Percentiles rank a stretch among this genome's conserved stretches.
Evolutionary conservation across 2,113 vertebrate genomes (phyloP).

Genomic region (Pardalotus punctatus): DNA sequence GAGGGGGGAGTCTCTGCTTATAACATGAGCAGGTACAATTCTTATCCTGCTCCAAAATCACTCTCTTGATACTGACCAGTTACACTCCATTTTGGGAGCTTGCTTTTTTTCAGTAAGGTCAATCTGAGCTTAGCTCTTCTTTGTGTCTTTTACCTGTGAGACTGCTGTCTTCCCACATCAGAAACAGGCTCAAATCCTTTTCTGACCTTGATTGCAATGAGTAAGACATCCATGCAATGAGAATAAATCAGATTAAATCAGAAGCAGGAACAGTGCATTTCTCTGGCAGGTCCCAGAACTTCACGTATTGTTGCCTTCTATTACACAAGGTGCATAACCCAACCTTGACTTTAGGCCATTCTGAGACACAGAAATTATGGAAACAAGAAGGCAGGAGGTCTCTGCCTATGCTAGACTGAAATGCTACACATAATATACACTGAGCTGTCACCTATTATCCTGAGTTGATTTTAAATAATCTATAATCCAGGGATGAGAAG

Average conservation of each 20-base stretch:
- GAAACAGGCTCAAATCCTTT: conserved; percentile 7
- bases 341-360: background rate
- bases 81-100: background rate
- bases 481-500: conserved; percentile 37
- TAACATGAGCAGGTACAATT: background rate
- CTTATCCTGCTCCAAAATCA: background rate
- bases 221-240: background rate
- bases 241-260: conserved; percentile 10
- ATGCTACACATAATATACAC: background rate
- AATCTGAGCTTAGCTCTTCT: background rate
- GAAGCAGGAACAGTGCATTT: background rate
- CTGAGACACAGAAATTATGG: background rate
- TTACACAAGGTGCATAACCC: background rate
- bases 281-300: background rate
- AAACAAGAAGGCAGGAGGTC: background rate
- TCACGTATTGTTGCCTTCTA: background rate
- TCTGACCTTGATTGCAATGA: conserved; percentile 21
- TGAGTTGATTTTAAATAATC: conserved; percentile 37
- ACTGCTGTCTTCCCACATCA: conserved; percentile 6
- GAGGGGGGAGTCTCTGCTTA: background rate
- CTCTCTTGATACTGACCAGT: background rate
- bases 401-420: background rate
- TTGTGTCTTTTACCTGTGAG: background rate
- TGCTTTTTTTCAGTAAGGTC: background rate
- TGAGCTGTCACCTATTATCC: conserved; percentile 25